Conservation (phyloP, 1,140 invertebrate genomes). For the Pemphigus obesinymphae region DNA sequence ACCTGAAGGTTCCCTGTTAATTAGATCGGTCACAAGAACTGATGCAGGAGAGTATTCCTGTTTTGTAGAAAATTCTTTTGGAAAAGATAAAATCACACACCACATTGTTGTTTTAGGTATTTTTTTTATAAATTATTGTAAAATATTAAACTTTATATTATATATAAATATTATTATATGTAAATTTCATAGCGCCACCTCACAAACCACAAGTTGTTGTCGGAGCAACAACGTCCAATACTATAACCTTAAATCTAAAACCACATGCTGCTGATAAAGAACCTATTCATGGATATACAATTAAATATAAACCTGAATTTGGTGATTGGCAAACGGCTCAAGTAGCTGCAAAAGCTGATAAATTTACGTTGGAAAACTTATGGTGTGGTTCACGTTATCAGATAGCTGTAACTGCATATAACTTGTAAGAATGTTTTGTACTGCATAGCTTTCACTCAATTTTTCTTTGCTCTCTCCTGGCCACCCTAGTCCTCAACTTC, state of each 20-base stretch:
- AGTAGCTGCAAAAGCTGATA: constrained; percentile 66
- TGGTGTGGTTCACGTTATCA: constrained; percentile 89
- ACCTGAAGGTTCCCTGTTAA: constrained; percentile 83
- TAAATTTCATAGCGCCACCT: constrained; percentile 63
- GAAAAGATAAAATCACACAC: constrained; percentile 86
- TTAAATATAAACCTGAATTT: constrained; percentile 88
- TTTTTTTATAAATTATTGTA: constrained; percentile 44
- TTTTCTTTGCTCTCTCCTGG: too few relatives aligned
- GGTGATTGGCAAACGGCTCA: constrained; percentile 86
- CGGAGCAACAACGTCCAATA: constrained; percentile 77
- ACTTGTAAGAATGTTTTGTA: constrained; percentile 72
- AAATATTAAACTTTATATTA: too few relatives aligned
- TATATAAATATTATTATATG: not conserved
- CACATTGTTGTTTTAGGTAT: constrained; percentile 78
- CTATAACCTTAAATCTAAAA: constrained; percentile 72
- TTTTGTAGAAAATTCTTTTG: constrained; percentile 87
- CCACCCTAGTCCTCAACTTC: too few relatives aligned
- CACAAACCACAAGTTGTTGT: constrained; percentile 75
- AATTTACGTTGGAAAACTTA: constrained; percentile 79
- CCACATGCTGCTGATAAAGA: constrained; percentile 69
- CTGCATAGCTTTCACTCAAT: too few relatives aligned
- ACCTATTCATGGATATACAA: constrained; percentile 79
- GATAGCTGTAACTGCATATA: constrained; percentile 84
- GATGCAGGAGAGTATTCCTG: constrained; percentile 89
- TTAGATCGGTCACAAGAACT: constrained; percentile 79